A percentile compares a stretch with the other conserved stretches of the same genome.
Evolutionary conservation across 2,888 invertebrate species (phyloP).

Genomic region (Toxonevra muliebris): DNA sequence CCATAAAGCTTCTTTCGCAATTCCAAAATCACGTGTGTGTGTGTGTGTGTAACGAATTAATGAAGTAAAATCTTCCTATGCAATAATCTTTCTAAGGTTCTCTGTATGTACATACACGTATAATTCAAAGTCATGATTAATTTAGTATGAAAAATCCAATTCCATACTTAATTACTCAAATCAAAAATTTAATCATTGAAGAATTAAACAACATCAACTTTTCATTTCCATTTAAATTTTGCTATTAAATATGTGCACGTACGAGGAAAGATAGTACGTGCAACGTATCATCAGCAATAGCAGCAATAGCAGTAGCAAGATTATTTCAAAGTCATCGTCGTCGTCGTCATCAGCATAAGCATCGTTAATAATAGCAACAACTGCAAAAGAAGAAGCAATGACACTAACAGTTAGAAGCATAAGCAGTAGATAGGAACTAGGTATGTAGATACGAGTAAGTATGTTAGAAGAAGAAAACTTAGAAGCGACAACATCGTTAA

Average conservation of each 20-base stretch:
- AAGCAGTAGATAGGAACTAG: background rate
- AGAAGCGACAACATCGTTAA: background rate
- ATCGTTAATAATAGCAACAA: slow-evolving; percentile 2
- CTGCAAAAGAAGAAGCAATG: background rate
- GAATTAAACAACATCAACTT: slow-evolving; percentile 13
- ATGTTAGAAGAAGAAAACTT: too few species aligned
- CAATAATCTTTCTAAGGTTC: too few species aligned
- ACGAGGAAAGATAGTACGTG: slow-evolving; percentile 10
- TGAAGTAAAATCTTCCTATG: too few species aligned
- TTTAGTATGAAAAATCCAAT: slow-evolving; percentile 9
- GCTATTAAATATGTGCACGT: slow-evolving; percentile 27
- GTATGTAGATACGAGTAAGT: too few species aligned
- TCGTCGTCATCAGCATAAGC: slow-evolving; percentile 5
- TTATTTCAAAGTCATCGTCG: background rate
- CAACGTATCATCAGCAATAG: slow-evolving; percentile 1
- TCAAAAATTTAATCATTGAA: slow-evolving; percentile 13
- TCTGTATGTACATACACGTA: too few species aligned
- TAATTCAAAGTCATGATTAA: too few species aligned
- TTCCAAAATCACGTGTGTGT: too few species aligned
- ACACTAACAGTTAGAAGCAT: background rate
- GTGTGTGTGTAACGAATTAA: too few species aligned
- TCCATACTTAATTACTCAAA: background rate
- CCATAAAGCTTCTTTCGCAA: too few species aligned
- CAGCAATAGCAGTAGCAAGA: background rate
- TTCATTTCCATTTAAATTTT: slow-evolving; percentile 20